Evolutionary conservation across 2,797 vertebrate species (phyloP), one percentile per base, ranked within the genome.

Genomic region (Lacerta agilis): DNA sequence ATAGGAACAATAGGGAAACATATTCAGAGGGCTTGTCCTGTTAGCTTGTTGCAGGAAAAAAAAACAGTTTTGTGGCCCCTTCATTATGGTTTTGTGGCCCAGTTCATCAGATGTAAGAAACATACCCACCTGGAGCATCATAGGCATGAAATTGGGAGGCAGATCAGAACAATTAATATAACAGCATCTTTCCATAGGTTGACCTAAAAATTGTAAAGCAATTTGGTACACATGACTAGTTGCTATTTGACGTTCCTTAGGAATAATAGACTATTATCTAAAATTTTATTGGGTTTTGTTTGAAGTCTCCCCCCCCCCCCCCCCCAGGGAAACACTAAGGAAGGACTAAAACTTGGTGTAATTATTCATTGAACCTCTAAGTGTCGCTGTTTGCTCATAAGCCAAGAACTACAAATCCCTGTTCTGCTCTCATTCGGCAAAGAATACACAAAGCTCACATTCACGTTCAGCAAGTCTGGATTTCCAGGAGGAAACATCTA

Each of bases 381-480:
- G 94, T 91, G 95, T 80, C 95, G 93, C 95, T 95, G 92, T 95
- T 95, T 45, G 83, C 88, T 94, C 78, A 85, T 17, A 71, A 49
- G 89, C 25, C 43, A 78, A 64, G 87, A 83, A 49, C 0, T 4
- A 38, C 0, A n/a, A 17, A 72, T 64, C 20, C n/a, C n/a, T 41
- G 71, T 20, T 85, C n/a, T 79, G 49, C 36, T 64, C 10, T 45
- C 41, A 64, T 49, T 80, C 23, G 25, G 25, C 38, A 75, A 85
- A 58, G 11, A 91, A 61, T 64, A 80, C 82, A 87, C 83, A 27
- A 83, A 86, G 15, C 69, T 79, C 80, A 76, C 79, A 82, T 38
- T 58, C 76, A 23, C 83, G 6, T 43, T 85, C 55, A 27, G 29
- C n/a, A 27, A 5, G 15, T 80, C 77, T 73, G 55, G 17, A 64